These are phyloP conservation scores for Scyliorhinus canicula DNA, from an alignment of 2,797 vertebrate genomes.

Conservation along the genomic window DNA sequence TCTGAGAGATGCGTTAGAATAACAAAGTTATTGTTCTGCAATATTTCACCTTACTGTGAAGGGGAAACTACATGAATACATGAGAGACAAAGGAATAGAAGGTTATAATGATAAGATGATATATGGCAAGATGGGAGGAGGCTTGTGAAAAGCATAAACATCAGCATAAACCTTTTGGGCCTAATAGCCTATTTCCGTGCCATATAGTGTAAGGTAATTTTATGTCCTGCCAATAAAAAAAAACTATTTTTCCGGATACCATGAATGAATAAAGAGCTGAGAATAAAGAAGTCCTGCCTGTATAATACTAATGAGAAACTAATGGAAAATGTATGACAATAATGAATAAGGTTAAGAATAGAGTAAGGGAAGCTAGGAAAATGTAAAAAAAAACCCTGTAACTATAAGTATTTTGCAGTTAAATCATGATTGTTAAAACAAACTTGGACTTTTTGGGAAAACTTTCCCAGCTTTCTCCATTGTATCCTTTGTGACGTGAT, in stretches of 20 bases:
- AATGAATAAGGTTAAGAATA: not conserved
- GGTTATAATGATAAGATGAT: not conserved
- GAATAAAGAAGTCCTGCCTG: not conserved
- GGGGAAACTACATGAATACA: not conserved
- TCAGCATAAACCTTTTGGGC: not conserved
- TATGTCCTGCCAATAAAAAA: not conserved
- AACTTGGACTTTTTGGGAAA: not conserved
- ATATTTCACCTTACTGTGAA: no score
- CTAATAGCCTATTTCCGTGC: not conserved
- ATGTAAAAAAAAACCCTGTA: not conserved
- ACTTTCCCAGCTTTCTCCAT: no score
- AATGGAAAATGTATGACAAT: not conserved
- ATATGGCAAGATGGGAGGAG: not conserved
- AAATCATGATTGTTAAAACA: not conserved
- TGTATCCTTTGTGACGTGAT: no score
- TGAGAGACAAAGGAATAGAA: not conserved
- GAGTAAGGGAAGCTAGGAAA: not conserved
- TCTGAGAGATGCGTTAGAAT: not conserved
- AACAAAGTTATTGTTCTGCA: not conserved
- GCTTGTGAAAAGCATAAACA: not conserved
- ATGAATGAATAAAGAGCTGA: not conserved
- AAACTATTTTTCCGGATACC: not conserved
- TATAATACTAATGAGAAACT: not conserved
- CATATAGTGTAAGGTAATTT: not conserved
- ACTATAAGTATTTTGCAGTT: not conserved